phyloP scores from a whole-genome alignment of 2,113 vertebrate genomes.

The Tor tambroides region DNA sequence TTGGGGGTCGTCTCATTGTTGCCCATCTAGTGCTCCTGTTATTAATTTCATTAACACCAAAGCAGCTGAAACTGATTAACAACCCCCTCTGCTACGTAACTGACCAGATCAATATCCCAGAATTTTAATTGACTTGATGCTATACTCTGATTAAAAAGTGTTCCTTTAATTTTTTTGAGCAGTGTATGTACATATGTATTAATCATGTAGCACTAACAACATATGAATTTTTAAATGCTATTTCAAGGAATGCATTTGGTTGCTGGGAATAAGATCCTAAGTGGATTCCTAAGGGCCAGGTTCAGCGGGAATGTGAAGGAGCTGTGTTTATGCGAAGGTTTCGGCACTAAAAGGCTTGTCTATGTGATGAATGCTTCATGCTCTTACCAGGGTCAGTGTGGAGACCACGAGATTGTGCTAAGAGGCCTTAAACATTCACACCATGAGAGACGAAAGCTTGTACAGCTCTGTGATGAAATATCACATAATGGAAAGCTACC shows the following conservation, averaged over 20 bases:
- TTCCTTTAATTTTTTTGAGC: too few species aligned
- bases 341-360: conserved; percentile 57
- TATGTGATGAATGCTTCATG: conserved; percentile 54
- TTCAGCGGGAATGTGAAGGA: conserved; percentile 48
- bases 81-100: too few species aligned
- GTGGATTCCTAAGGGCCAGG: conserved; percentile 38
- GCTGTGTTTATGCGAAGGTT: conserved; percentile 56
- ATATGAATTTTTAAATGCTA: background rate
- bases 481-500: conserved; percentile 38
- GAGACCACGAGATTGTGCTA: conserved; percentile 26
- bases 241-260: background rate
- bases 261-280: background rate
- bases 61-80: too few species aligned
- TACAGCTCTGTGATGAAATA: conserved; percentile 4
- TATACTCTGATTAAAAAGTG: too few species aligned
- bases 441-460: background rate
- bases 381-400: conserved; percentile 46
- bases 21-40: too few species aligned
- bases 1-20: too few species aligned
- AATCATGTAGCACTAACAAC: background rate
- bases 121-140: too few species aligned
- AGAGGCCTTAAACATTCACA: conserved; percentile 34
- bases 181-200: background rate
- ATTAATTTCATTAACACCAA: too few species aligned
- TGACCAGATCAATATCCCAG: too few species aligned